Evolutionary conservation across 92 coral and sea anemone genomes (phyloP).

Genomic region (Siderastrea radians): DNA sequence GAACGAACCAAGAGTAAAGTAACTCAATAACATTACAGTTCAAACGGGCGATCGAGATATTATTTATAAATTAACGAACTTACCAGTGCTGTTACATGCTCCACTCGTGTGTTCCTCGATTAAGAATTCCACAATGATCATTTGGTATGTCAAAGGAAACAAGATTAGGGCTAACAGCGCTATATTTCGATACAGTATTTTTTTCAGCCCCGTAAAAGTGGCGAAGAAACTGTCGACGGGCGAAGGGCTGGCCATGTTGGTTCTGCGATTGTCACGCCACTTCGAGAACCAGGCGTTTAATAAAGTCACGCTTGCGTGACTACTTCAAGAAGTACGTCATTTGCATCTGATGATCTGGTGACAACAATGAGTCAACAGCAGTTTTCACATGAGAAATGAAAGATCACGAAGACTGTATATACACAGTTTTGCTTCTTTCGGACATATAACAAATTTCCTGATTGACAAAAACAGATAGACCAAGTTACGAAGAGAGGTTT

Average conservation of each 20-base stretch:
- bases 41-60: background rate
- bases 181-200: conserved; percentile 64
- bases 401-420: no score
- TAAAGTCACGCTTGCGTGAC: background rate
- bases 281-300: background rate
- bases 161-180: conserved; percentile 66
- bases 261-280: background rate
- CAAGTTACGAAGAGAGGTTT: no score
- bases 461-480: no score
- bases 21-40: background rate
- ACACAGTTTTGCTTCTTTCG: no score
- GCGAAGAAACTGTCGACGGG: conserved; percentile 79
- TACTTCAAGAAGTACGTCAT: no score
- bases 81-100: conserved; percentile 66
- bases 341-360: no score
- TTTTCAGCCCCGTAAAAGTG: conserved; percentile 67
- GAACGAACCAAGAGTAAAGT: background rate
- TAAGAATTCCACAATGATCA: conserved; percentile 72
- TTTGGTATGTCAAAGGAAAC: conserved; percentile 78
- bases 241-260: conserved; percentile 60
- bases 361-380: no score
- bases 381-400: no score
- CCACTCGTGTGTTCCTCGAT: conserved; percentile 65
- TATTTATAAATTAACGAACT: conserved; percentile 6
- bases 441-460: no score